A percentile compares a stretch with the other conserved stretches of the same genome.
phyloP scores from a whole-genome alignment of 2,113 vertebrate species.

The Aldabrachelys gigantea region DNA sequence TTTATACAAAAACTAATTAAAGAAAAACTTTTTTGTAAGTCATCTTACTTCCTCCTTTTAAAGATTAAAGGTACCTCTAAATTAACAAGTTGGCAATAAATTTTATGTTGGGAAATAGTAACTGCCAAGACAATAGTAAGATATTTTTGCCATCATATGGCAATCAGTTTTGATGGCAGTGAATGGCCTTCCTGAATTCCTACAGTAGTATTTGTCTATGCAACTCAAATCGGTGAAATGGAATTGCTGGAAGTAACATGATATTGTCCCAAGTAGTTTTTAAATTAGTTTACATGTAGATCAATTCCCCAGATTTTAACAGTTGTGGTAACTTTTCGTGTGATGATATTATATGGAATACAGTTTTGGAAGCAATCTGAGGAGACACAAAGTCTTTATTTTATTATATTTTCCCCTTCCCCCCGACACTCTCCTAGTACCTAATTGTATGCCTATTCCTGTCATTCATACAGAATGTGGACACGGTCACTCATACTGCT shows the following conservation, averaged over 20 bases:
- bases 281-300: not conserved
- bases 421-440: not conserved
- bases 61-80: not conserved
- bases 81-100: not conserved
- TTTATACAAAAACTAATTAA: not conserved
- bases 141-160: not conserved
- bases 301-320: not conserved
- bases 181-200: not conserved
- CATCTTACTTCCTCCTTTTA: not conserved
- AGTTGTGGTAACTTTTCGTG: not conserved
- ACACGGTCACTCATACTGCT: too few species aligned
- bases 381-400: not conserved
- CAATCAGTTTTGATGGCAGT: not conserved
- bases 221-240: not conserved
- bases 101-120: not conserved
- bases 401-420: too few species aligned
- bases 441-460: not conserved
- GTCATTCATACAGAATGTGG: too few species aligned
- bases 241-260: not conserved
- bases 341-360: not conserved
- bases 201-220: not conserved
- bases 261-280: not conserved
- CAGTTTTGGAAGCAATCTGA: not conserved
- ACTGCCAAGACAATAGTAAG: not conserved
- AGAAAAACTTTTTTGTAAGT: not conserved